Conservation (phyloP, 37 sponge, comb jelly and placozoan species). For the Cladorhizidae sp. region DNA sequence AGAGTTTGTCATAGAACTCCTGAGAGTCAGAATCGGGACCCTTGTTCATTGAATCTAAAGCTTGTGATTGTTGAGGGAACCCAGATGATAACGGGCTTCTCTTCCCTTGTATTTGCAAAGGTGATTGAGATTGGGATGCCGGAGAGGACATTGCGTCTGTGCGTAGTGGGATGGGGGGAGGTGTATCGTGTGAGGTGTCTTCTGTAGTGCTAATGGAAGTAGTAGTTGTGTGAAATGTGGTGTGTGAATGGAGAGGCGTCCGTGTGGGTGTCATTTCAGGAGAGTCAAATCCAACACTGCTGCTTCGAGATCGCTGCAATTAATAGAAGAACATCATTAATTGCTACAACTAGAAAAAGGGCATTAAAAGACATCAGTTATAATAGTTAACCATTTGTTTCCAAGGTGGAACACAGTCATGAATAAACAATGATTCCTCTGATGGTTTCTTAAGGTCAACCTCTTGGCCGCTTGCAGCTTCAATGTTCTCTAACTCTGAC, state of each 20-base stretch:
- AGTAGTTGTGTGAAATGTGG: neutral
- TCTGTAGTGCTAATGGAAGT: neutral
- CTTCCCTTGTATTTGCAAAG: neutral
- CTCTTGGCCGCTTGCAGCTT: no score
- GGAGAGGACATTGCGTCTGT: neutral
- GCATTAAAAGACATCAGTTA: neutral
- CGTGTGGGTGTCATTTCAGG: neutral
- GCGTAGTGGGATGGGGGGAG: neutral
- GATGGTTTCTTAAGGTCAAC: no score
- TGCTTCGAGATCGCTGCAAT: neutral
- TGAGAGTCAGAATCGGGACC: no score
- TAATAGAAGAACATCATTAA: no score
- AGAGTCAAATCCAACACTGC: neutral
- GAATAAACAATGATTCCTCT: constrained; percentile 16
- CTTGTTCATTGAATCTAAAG: no score
- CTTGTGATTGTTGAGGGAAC: no score
- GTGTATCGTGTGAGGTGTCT: neutral
- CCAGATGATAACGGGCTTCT: no score
- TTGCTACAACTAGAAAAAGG: no score
- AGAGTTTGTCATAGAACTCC: constrained; percentile 12
- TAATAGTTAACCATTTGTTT: constrained; percentile 19
- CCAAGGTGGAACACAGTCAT: constrained; percentile 18
- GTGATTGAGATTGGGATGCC: neutral
- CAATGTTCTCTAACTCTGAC: neutral
- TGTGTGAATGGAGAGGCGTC: neutral